Percentiles rank a stretch among this genome's conserved stretches.
These are phyloP conservation scores for Dicentrarchus labrax DNA, from an alignment of 2,113 vertebrate species.

Conservation along the genomic window DNA sequence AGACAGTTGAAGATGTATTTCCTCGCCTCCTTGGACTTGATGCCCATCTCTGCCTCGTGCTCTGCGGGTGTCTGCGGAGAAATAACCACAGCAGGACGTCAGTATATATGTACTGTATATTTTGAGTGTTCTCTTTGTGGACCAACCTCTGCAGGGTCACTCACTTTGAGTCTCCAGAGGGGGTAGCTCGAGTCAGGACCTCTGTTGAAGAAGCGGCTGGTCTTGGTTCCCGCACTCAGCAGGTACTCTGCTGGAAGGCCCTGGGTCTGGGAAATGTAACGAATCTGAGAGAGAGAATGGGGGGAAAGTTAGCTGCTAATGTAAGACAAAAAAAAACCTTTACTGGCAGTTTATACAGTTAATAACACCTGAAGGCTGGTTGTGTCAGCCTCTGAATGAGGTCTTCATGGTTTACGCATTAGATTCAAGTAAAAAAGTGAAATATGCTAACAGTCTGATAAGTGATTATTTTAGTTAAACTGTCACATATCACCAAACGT, in stretches of 20 bases:
- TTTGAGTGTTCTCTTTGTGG: background rate
- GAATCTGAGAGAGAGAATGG: slow-evolving; percentile 86
- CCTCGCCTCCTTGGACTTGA: slow-evolving; percentile 98
- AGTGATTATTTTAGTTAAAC: background rate
- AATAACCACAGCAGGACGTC: accelerated
- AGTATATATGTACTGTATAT: background rate
- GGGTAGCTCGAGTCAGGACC: slow-evolving; percentile 96
- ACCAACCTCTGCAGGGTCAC: background rate
- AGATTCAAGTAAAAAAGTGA: background rate
- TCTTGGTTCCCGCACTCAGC: slow-evolving; percentile 97
- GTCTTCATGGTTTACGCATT: background rate
- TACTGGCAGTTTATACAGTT: background rate
- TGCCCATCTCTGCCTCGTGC: slow-evolving; percentile 96
- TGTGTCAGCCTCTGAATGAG: background rate
- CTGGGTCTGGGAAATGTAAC: slow-evolving; percentile 99
- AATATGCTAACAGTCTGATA: background rate
- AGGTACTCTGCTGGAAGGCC: slow-evolving; percentile 98
- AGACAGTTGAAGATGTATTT: slow-evolving; percentile 99
- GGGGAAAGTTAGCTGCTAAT: background rate
- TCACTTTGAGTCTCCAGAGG: slow-evolving; percentile 95
- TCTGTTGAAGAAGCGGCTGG: slow-evolving; percentile 97
- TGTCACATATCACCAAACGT: background rate
- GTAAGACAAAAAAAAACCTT: background rate
- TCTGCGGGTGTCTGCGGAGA: slow-evolving; percentile 91
- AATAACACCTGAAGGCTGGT: background rate